Evolutionary conservation across 2,113 vertebrate genomes (phyloP).

Genomic region (Phrynosoma platyrhinos): DNA sequence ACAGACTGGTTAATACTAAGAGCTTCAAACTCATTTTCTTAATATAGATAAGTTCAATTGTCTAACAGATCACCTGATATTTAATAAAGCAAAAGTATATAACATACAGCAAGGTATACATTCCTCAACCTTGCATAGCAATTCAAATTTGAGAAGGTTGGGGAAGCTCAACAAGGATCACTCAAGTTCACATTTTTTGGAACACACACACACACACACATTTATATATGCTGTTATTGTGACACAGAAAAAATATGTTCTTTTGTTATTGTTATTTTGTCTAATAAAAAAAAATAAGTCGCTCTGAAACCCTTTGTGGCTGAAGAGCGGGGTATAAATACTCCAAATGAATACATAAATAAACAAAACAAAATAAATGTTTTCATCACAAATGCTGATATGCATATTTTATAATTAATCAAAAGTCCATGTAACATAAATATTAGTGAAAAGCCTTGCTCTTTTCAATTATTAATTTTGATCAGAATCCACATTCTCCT

Average conservation of each 20-base stretch:
- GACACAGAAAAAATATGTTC: background rate
- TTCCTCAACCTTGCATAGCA: background rate
- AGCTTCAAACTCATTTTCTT: background rate
- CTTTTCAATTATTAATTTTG: background rate
- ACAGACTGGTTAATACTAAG: background rate
- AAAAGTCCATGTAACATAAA: background rate
- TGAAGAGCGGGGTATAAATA: too few species aligned
- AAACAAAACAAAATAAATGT: background rate
- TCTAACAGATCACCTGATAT: background rate
- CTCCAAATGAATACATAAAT: too few species aligned
- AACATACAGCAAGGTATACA: too few species aligned
- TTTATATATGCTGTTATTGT: background rate
- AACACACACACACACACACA: background rate
- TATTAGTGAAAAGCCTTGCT: background rate
- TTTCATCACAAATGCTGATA: background rate
- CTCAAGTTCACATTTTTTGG: background rate
- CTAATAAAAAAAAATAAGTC: too few species aligned
- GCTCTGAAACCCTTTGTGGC: too few species aligned
- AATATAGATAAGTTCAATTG: too few species aligned
- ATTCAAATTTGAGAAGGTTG: background rate
- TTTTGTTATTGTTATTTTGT: too few species aligned
- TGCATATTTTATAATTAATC: background rate
- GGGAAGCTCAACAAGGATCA: background rate
- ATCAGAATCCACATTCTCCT: background rate
- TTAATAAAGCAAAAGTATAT: too few species aligned